phyloP scores from a whole-genome alignment of 2,888 invertebrate species.

The Balanococcus diminutus region DNA sequence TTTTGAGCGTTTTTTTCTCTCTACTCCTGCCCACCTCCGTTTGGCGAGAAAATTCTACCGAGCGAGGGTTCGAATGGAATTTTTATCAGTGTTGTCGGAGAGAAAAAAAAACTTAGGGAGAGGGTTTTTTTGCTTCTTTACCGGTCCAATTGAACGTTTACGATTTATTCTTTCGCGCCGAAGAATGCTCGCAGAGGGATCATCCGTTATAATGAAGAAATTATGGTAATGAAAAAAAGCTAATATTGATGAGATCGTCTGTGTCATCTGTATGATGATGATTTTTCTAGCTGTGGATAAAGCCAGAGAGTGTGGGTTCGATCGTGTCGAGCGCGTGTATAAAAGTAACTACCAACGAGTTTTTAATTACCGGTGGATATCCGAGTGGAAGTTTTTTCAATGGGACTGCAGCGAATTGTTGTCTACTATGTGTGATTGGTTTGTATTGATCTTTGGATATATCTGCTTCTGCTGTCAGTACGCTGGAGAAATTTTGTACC shows the following conservation, averaged over 20 bases:
- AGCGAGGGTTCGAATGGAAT: slow-evolving; percentile 24
- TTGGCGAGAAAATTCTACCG: background rate
- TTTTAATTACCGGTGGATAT: background rate
- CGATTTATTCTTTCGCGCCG: background rate
- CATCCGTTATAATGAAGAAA: slow-evolving; percentile 14
- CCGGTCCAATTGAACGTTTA: slow-evolving; percentile 4
- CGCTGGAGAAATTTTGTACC: background rate
- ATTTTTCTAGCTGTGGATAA: background rate
- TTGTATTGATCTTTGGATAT: no score
- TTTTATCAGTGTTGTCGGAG: slow-evolving; percentile 19
- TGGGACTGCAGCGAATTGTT: no score
- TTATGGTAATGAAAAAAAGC: slow-evolving; percentile 35
- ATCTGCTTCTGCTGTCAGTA: no score
- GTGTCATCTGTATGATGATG: background rate
- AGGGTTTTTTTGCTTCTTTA: background rate
- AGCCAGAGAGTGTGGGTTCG: background rate
- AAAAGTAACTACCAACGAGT: background rate
- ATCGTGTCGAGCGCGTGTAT: background rate
- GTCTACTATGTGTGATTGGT: no score
- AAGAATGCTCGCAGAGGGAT: background rate
- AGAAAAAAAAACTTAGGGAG: background rate
- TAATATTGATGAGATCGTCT: background rate
- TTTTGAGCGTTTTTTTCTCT: slow-evolving; percentile 34
- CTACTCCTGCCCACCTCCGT: background rate
- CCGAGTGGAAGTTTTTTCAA: no score